A percentile compares a stretch with the other conserved stretches of the same genome.
phyloP scores from a whole-genome alignment of 2,888 invertebrate species.

The Pinctada fucata region DNA sequence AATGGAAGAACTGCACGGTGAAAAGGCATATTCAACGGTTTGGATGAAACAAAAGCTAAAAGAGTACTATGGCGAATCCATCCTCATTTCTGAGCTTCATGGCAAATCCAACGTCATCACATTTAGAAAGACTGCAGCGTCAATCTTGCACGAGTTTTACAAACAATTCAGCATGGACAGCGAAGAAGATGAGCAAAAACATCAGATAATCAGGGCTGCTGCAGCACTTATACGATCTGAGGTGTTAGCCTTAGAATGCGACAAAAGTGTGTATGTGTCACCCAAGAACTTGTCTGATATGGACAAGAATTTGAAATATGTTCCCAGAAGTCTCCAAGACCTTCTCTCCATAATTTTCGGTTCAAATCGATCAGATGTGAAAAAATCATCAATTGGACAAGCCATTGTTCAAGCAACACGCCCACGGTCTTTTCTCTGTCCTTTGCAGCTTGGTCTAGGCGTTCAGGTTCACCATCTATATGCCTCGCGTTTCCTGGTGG shows the following conservation, averaged over 20 bases:
- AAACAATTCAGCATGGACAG: constrained; percentile 9
- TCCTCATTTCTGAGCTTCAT: constrained; percentile 45
- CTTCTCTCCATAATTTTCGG: constrained; percentile 29
- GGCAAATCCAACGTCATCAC: constrained; percentile 50
- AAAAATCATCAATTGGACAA: constrained; percentile 48
- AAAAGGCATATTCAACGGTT: constrained; percentile 14
- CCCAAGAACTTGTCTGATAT: constrained; percentile 28
- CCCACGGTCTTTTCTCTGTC: constrained; percentile 42
- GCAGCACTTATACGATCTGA: constrained; percentile 55
- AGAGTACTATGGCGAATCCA: constrained; percentile 47
- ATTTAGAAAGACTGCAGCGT: constrained; percentile 41
- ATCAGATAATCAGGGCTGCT: constrained; percentile 51
- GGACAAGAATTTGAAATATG: constrained; percentile 23
- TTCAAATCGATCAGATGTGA: constrained; percentile 30
- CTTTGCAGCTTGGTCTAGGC: constrained; percentile 50
- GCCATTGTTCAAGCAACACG: constrained; percentile 45
- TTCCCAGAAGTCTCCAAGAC: constrained; percentile 37
- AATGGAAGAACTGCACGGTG: constrained; percentile 34
- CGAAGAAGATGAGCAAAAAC: neutral
- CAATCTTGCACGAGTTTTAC: constrained; percentile 44
- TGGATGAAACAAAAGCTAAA: constrained; percentile 44
- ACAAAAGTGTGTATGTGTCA: constrained; percentile 45
- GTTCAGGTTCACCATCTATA: constrained; percentile 50
- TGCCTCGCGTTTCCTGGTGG: constrained; percentile 50
- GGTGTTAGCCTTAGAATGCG: constrained; percentile 38